These are phyloP conservation scores for Sus scrofa DNA, from an alignment of 2,113 vertebrate genomes.

Conservation along the genomic window T2T-Sscrofa CM000816.6:101645001-101645500, in stretches of 20 bases:
- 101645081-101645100: not conserved
- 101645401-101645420: not conserved
- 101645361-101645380: not conserved
- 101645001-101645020: not conserved
- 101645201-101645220: not conserved
- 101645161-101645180: not conserved
- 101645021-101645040: conserved; percentile 41
- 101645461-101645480: not conserved
- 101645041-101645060: conserved; percentile 28
- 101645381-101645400: not conserved
- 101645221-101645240: not conserved
- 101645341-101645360: not conserved
- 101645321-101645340: not conserved
- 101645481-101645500: not conserved
- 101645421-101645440: not conserved
- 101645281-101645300: not conserved
- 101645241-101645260: not conserved
- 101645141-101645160: not conserved
- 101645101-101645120: not conserved
- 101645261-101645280: not conserved
- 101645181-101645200: not conserved
- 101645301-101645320: not conserved
- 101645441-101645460: not conserved
- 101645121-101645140: not conserved
- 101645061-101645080: not conserved